A percentile compares a stretch with the other conserved stretches of the same genome.
Evolutionary conservation across 2,797 vertebrate species (phyloP).

Genomic region (Danio choprae): DNA sequence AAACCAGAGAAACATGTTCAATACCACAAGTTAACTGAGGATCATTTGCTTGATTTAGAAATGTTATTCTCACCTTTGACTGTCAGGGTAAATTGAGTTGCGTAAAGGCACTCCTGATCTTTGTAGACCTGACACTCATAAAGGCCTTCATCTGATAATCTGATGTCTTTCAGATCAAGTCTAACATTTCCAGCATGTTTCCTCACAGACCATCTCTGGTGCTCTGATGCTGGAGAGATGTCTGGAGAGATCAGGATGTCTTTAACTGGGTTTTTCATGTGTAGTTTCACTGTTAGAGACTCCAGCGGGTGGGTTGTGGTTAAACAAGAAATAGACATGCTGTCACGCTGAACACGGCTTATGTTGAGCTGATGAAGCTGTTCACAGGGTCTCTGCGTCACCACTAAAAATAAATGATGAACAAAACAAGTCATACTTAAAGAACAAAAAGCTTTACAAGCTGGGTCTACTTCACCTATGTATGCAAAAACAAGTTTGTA

Average conservation of each 20-base stretch:
- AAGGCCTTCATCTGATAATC: background rate
- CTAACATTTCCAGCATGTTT: background rate
- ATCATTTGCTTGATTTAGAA: background rate
- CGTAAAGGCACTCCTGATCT: background rate
- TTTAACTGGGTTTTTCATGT: accelerated
- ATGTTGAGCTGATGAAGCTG: background rate
- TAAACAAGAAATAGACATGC: background rate
- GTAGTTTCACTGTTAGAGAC: background rate
- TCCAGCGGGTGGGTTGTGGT: background rate
- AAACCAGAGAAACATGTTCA: too few species aligned
- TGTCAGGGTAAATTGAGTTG: background rate
- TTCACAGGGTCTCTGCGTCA: too few species aligned
- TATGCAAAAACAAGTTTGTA: too few species aligned
- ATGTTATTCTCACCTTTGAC: background rate
- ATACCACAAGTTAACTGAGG: too few species aligned
- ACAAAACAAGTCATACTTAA: too few species aligned
- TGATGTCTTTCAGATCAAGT: constrained; percentile 8
- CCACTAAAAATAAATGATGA: too few species aligned
- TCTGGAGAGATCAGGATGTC: background rate
- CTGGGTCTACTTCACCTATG: too few species aligned
- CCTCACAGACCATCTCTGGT: constrained; percentile 20
- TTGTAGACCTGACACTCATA: constrained; percentile 36
- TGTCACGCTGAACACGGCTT: background rate
- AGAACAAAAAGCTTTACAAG: too few species aligned
- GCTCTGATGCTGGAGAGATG: background rate